phyloP scores from a whole-genome alignment of 2,888 invertebrate genomes.

The Perdita meconis region DNA sequence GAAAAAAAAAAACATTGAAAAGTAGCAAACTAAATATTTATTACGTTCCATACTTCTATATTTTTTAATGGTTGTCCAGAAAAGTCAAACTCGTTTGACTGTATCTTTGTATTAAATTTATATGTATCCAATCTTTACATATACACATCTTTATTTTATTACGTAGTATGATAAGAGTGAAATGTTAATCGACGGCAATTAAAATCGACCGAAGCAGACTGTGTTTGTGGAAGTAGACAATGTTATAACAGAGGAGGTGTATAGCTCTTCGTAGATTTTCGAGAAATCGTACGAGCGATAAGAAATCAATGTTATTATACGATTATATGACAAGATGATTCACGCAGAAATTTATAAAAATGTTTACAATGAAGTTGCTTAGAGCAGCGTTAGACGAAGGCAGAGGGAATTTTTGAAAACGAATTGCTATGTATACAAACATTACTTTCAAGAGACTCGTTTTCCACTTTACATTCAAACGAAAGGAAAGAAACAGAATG shows the following conservation, averaged over 20 bases:
- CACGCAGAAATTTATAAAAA: conserved; percentile 78
- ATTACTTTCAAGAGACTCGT: conserved; percentile 29
- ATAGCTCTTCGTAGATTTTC: conserved; percentile 49
- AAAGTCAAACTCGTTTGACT: neutral
- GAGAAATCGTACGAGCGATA: conserved; percentile 35
- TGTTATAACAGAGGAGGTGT: conserved; percentile 44
- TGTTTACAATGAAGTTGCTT: conserved; percentile 69
- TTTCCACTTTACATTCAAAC: conserved; percentile 24
- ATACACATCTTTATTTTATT: neutral
- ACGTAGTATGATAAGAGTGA: neutral
- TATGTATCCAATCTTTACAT: conserved; percentile 9
- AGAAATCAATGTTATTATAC: conserved; percentile 37
- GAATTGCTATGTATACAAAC: conserved; percentile 21
- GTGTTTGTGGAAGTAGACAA: neutral
- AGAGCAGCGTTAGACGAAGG: conserved; percentile 29
- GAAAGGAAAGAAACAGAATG: neutral
- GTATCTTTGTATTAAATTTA: conserved; percentile 37
- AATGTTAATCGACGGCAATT: neutral
- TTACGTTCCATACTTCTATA: conserved; percentile 22
- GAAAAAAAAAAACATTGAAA: conserved; percentile 1
- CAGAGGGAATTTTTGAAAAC: conserved; percentile 11
- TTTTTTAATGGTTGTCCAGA: conserved; percentile 19
- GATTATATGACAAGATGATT: conserved; percentile 40
- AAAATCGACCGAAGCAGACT: too few species aligned
- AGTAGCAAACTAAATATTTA: conserved; percentile 1